Base-by-base conservation (phyloP, 2,888 invertebrate genomes). In the Listrodromus nycthemerus region DNA sequence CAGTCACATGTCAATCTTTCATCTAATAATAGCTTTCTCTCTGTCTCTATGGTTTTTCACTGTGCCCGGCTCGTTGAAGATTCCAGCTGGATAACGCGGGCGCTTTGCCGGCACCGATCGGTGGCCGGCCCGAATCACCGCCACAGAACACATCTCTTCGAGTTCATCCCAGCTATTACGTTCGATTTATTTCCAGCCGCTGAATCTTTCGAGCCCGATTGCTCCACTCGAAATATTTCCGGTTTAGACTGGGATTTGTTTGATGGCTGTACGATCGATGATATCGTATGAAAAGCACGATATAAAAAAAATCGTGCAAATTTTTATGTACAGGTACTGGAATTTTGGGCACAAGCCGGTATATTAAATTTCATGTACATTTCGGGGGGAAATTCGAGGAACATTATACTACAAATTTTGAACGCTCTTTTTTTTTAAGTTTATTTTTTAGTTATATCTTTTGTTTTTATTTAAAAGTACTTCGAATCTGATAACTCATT, bases 1-100 rank as follows among this genome's bases (percentile, higher is more conserved):
- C 85, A 85, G 85, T 85, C 86, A 85, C 87, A 84, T 84, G 86
- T 86, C 87, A 87, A 87, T 87, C 87, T 82, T 82, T 87, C 80
- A 78, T 86, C 83, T 85, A 84, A 86, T 86, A 85, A 87, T 86
- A 71, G 77, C 86, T 82, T 79, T 73, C 70, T 83, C 79, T 73
- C 70, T 78, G 33, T 21, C 74, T 71, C 75, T 19, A 30, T 33
- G 41, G 48, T 52, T 55, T 61, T 61, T n/a, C 16, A 27, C 27
- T 27, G 27, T 61, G 16, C 16, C n/a, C 13, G 27, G n/a, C 27
- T 5, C 27, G 16, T 16, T 27, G 52, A 27, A 50, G 48, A 71
- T 76, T 67, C 69, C 45, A 50, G 65, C 50, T 75, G 48, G n/a
- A 33, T 71, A 37, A 27, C 41, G 13, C 24, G 13, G 41, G 19